Percentiles rank a stretch among this genome's conserved stretches.
phyloP scores from a whole-genome alignment of 2,888 invertebrate species.

The Digitonthophagus gazella region DNA sequence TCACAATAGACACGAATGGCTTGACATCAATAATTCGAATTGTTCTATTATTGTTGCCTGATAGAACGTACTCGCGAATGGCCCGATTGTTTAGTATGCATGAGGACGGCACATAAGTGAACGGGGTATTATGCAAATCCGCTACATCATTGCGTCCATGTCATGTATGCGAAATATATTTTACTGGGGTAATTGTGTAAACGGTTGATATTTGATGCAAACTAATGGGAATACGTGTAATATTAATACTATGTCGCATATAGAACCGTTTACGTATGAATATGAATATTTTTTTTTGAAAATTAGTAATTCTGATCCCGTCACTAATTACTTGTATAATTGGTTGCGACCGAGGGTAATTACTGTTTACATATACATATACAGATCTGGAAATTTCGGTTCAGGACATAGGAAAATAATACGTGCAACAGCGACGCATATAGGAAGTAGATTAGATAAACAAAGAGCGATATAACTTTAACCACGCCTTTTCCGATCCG shows the following conservation, averaged over 20 bases:
- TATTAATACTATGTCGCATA: neutral
- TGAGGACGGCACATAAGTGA: neutral
- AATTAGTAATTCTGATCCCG: neutral
- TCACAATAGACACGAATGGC: slow-evolving; percentile 4
- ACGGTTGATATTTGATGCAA: neutral
- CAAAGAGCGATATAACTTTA: no score
- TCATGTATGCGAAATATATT: neutral
- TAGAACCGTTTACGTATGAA: neutral
- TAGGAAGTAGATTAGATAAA: no score
- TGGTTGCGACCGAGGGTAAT: no score
- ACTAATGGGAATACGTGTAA: neutral
- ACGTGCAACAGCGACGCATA: no score
- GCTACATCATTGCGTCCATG: neutral
- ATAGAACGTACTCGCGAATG: neutral
- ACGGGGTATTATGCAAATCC: neutral
- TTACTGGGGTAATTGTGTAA: neutral
- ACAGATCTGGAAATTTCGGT: no score
- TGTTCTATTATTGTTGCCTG: neutral
- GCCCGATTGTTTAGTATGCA: neutral
- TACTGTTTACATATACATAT: no score
- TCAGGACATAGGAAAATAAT: no score
- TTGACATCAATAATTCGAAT: neutral
- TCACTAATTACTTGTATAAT: neutral
- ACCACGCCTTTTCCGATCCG: no score
- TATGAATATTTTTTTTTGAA: neutral